Evolutionary conservation across 2,797 vertebrate genomes (phyloP), one percentile per base, ranked within the genome.

Genomic region (Caiman crocodilus): DNA sequence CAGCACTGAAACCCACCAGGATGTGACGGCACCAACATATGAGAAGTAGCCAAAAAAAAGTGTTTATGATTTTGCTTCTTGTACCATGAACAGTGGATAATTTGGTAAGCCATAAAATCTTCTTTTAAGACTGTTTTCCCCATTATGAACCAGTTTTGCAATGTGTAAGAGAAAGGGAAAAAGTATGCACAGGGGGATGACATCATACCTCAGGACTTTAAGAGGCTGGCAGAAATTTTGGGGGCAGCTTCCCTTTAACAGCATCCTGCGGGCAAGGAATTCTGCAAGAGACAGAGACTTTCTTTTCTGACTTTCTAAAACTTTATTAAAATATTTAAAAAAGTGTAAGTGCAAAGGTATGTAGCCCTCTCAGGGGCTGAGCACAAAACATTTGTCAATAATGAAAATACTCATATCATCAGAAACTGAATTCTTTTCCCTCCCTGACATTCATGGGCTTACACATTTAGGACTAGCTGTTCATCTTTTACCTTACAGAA

Each of bases 21-120:
- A 59, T 17, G 67, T 73, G 60, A 91, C 87, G 80, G 74, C 56
- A 79, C 60, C 75, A 64, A 83, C 65, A 87, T 65, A 56, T 87
- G 85, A 84, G 65, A 91, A 91, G 82, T 87, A 59, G 73, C 79
- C 84, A 65, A 87, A 82, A 77, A 42, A 73, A 59, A 69, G 59
- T 56, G 55, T 79, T 79, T 35, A 57, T 69, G 60, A 67, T 64
- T 67, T 87, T 83, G 67, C 55, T 74, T 91, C 59, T 79, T 30
- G 42, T n/a, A 26, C 16, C 23, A 79, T 60, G 78, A 17, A 57
- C 65, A 69, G 35, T 79, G 80, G 18, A 6, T 42, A 9, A 73
- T 81, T 82, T 82, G 21, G 12, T 63, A 35, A 73, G 28, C 25
- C 1, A 35, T n/a, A 67, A 64, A 79, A 61, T 21, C 15, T 63